phyloP scores from a whole-genome alignment of 2,888 invertebrate genomes.

The Rosalia funebris region DNA sequence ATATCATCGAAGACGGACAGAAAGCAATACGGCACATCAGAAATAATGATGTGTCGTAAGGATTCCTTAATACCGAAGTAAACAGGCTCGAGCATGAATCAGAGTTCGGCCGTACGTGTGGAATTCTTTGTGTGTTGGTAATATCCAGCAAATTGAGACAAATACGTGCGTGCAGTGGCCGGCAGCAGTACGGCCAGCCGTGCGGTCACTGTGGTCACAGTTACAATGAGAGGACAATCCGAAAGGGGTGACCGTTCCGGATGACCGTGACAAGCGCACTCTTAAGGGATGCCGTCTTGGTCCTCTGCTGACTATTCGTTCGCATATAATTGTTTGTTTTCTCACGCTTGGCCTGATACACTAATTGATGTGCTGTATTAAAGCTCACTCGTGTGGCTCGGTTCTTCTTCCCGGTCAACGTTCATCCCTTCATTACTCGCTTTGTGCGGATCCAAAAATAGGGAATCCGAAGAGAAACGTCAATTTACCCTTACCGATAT shows the following conservation, averaged over 20 bases:
- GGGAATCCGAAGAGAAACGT: slow-evolving; percentile 57
- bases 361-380: slow-evolving; percentile 65
- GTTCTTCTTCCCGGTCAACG: slow-evolving; percentile 53
- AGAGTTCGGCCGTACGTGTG: slow-evolving; percentile 38
- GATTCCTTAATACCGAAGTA: slow-evolving; percentile 57
- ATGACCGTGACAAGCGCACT: slow-evolving; percentile 62
- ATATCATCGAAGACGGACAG: slow-evolving; percentile 53
- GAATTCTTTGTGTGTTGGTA: slow-evolving; percentile 53
- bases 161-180: slow-evolving; percentile 51
- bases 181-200: slow-evolving; percentile 51
- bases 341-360: slow-evolving; percentile 63
- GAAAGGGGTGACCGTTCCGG: slow-evolving; percentile 53
- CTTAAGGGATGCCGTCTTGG: slow-evolving; percentile 58
- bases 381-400: slow-evolving; percentile 61
- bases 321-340: slow-evolving; percentile 65
- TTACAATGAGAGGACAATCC: slow-evolving; percentile 40
- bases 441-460: slow-evolving; percentile 57
- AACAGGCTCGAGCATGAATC: slow-evolving; percentile 52
- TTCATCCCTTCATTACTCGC: slow-evolving; percentile 57
- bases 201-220: slow-evolving; percentile 41
- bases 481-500: slow-evolving; percentile 59
- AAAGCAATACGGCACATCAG: slow-evolving; percentile 59
- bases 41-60: slow-evolving; percentile 63
- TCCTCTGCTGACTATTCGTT: slow-evolving; percentile 50
- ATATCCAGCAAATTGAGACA: slow-evolving; percentile 61